Conservation (phyloP, 2,113 vertebrate genomes). For the Heterochromis multidens region DNA sequence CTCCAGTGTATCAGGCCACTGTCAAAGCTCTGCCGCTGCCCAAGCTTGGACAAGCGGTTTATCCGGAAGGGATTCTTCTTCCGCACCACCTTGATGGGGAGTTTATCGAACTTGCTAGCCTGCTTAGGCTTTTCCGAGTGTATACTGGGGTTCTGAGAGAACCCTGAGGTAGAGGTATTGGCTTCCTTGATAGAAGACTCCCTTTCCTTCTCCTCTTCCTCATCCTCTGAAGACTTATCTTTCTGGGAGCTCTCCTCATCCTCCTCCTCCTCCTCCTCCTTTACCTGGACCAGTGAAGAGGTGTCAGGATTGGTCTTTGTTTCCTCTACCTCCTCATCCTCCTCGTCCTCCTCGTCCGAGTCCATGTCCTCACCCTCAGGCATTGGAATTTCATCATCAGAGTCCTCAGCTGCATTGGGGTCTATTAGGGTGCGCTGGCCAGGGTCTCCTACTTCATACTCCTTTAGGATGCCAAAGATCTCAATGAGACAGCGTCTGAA, state of each 20-base stretch:
- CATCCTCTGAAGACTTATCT: constrained; percentile 53
- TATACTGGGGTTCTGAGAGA: constrained; percentile 47
- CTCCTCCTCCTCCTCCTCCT: constrained; percentile 71
- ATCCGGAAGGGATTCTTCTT: constrained; percentile 90
- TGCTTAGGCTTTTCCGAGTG: constrained; percentile 82
- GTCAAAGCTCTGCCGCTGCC: constrained; percentile 92
- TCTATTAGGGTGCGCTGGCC: constrained; percentile 93
- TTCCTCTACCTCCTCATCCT: constrained; percentile 75
- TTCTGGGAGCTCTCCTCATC: constrained; percentile 51
- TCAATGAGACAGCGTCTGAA: constrained; percentile 98
- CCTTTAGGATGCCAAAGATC: constrained; percentile 97
- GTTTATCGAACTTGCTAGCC: constrained; percentile 95
- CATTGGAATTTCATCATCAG: constrained; percentile 79
- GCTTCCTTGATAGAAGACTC: constrained; percentile 50
- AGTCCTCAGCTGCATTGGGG: constrained; percentile 82
- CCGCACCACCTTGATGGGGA: constrained; percentile 91
- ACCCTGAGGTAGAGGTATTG: constrained; percentile 46
- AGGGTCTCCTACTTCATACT: constrained; percentile 96
- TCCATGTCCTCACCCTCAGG: constrained; percentile 78
- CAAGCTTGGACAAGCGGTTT: constrained; percentile 85
- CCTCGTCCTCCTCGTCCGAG: constrained; percentile 72
- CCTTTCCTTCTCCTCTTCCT: constrained; percentile 50
- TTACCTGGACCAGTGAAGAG: constrained; percentile 50
- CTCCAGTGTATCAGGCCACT: constrained; percentile 97
- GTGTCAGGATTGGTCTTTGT: neutral